phyloP scores from a whole-genome alignment of 1,140 invertebrate genomes.

The Pseudobourletiella spinata region DNA sequence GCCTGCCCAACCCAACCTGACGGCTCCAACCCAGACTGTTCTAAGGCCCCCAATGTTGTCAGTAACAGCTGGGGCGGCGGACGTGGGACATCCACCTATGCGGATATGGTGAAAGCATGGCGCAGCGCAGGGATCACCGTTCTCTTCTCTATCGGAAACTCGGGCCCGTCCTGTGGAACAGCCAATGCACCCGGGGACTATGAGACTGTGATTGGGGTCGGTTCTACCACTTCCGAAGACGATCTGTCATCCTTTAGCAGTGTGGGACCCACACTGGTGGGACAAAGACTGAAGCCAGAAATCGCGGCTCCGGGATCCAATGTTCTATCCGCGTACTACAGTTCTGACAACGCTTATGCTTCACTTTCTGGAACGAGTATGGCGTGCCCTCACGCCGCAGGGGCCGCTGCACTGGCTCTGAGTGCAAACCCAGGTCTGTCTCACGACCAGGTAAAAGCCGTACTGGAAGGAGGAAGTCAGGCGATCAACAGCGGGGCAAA shows the following conservation, averaged over 20 bases:
- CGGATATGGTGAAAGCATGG: slow-evolving; percentile 7
- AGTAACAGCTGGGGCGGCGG: slow-evolving; percentile 17
- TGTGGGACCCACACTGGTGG: background rate
- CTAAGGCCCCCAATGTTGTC: slow-evolving; percentile 21
- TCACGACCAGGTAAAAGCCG: background rate
- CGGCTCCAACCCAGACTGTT: slow-evolving; percentile 11
- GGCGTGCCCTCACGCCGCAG: slow-evolving; percentile 19
- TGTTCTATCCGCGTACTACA: slow-evolving; percentile 6
- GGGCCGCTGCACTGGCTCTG: background rate
- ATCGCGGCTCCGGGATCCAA: slow-evolving; percentile 13
- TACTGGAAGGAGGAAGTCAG: background rate
- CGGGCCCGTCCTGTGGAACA: slow-evolving; percentile 14
- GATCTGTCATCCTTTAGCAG: background rate
- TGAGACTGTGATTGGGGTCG: slow-evolving; percentile 6
- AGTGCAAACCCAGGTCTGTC: background rate
- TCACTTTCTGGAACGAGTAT: slow-evolving; percentile 5
- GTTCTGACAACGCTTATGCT: slow-evolving; percentile 1
- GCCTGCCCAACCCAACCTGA: slow-evolving; percentile 15
- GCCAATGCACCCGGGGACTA: slow-evolving; percentile 11
- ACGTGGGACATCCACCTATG: slow-evolving; percentile 4
- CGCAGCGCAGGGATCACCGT: slow-evolving; percentile 10
- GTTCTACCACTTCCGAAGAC: background rate
- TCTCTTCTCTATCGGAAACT: slow-evolving; percentile 20
- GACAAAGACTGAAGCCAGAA: slow-evolving; percentile 13
- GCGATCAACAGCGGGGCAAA: background rate